Conservation (phyloP, 2,113 vertebrate species). For the Rhineura floridana region DNA sequence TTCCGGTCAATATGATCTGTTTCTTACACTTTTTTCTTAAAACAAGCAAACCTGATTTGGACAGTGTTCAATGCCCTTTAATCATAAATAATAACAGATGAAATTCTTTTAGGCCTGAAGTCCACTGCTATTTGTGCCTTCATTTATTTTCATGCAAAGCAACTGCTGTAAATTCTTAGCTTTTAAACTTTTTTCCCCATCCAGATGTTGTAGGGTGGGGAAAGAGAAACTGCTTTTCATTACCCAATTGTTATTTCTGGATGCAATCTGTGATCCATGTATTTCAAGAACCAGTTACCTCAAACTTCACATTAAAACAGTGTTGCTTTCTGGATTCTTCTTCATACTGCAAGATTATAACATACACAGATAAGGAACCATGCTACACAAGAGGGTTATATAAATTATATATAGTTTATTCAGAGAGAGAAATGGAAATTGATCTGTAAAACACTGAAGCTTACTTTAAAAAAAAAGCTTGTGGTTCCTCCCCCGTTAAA, state of each 20-base stretch:
- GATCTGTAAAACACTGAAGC: constrained; percentile 75
- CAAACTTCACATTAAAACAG: constrained; percentile 83
- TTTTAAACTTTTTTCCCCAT: constrained; percentile 65
- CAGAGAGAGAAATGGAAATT: constrained; percentile 52
- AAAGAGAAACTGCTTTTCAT: constrained; percentile 44
- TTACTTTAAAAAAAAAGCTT: constrained; percentile 43
- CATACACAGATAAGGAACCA: constrained; percentile 68
- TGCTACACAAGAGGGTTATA: constrained; percentile 66
- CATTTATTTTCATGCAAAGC: constrained; percentile 77
- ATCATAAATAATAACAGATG: constrained; percentile 4
- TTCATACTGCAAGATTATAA: constrained; percentile 72
- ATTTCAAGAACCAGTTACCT: constrained; percentile 90
- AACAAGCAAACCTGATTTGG: neutral
- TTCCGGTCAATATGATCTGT: constrained; percentile 1
- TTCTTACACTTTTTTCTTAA: neutral
- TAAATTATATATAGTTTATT: constrained; percentile 48
- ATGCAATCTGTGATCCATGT: constrained; percentile 81
- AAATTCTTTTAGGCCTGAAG: constrained; percentile 48
- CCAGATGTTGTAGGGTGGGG: neutral
- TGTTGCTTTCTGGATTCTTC: constrained; percentile 80
- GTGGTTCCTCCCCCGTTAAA: constrained; percentile 47
- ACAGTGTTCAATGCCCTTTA: constrained; percentile 10
- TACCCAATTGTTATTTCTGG: constrained; percentile 78
- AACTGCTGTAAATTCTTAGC: constrained; percentile 79
- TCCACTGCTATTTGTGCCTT: constrained; percentile 82